Percentiles rank a stretch among this genome's conserved stretches.
Evolutionary conservation across 2,797 vertebrate genomes (phyloP).

Genomic region (Tympanoctomys barrerae): DNA sequence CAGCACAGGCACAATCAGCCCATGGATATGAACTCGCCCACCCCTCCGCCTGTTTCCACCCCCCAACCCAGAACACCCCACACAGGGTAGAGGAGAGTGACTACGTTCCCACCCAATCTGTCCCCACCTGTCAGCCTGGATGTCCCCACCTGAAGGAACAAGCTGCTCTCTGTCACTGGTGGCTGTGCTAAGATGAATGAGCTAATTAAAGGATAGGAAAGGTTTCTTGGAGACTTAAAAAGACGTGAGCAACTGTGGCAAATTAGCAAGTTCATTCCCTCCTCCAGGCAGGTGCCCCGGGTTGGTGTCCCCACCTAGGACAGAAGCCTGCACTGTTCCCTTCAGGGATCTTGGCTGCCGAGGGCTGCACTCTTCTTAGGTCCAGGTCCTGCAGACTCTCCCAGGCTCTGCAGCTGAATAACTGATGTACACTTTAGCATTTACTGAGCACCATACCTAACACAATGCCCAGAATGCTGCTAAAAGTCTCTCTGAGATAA

Average conservation of each 20-base stretch:
- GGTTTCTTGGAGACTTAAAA: slow-evolving; percentile 54
- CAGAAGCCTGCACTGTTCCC: neutral
- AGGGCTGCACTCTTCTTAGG: neutral
- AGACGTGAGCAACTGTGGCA: slow-evolving; percentile 20
- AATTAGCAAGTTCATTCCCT: slow-evolving; percentile 42
- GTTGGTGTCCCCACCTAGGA: neutral
- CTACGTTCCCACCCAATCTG: neutral
- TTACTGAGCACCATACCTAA: neutral
- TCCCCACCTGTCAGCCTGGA: neutral
- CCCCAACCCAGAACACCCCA: neutral
- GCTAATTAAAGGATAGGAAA: slow-evolving; percentile 63
- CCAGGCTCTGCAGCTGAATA: neutral
- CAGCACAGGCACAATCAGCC: neutral
- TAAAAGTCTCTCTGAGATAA: neutral
- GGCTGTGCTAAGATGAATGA: slow-evolving; percentile 64
- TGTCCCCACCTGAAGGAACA: slow-evolving; percentile 14
- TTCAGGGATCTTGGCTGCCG: neutral
- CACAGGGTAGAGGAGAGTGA: neutral
- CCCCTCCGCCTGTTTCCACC: neutral
- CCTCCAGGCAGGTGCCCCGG: slow-evolving; percentile 61
- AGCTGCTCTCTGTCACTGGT: neutral
- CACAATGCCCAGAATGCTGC: neutral
- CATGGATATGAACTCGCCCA: neutral
- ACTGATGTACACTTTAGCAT: neutral
- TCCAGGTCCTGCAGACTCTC: neutral